A percentile compares a stretch with the other conserved stretches of the same genome.
These are phyloP conservation scores for Ptychodera flava DNA, from an alignment of 35 echinoderm and acorn worm genomes.

Conservation along the genomic window DNA sequence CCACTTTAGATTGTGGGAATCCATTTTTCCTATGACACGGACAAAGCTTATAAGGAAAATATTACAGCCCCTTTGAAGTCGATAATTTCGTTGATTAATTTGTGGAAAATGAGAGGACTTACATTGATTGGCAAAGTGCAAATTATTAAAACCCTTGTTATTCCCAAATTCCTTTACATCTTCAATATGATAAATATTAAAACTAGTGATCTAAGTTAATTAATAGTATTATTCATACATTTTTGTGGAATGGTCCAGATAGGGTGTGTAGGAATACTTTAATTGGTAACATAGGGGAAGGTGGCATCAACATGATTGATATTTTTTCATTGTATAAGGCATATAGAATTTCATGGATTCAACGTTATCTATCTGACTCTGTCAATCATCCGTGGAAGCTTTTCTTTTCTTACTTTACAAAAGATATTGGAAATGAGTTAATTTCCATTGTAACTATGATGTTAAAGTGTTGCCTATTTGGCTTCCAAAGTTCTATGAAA, in stretches of 20 bases:
- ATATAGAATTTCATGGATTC: constrained; percentile 15
- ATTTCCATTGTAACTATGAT: constrained; percentile 13
- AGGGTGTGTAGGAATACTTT: constrained; percentile 14
- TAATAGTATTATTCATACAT: constrained; percentile 17
- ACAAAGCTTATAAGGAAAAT: neutral
- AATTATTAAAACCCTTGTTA: constrained; percentile 6
- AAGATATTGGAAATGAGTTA: neutral
- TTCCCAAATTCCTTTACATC: constrained; percentile 20
- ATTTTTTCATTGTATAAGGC: constrained; percentile 4
- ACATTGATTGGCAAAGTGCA: constrained; percentile 10
- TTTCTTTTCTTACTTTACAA: neutral
- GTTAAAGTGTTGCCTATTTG: neutral
- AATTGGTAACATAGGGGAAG: constrained; percentile 6
- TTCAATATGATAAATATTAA: constrained; percentile 6
- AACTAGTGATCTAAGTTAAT: neutral
- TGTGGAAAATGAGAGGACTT: no score
- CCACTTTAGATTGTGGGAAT: neutral
- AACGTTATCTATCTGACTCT: neutral
- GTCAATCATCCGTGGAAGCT: neutral
- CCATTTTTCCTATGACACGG: neutral
- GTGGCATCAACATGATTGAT: constrained; percentile 7
- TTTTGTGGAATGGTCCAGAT: constrained; percentile 24
- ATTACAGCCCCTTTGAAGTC: neutral
- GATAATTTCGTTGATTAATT: neutral
- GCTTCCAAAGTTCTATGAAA: neutral